Percentiles rank a stretch among this genome's conserved stretches.
Evolutionary conservation across 2,888 invertebrate genomes (phyloP).

Genomic region (Synanthedon vespiformis): DNA sequence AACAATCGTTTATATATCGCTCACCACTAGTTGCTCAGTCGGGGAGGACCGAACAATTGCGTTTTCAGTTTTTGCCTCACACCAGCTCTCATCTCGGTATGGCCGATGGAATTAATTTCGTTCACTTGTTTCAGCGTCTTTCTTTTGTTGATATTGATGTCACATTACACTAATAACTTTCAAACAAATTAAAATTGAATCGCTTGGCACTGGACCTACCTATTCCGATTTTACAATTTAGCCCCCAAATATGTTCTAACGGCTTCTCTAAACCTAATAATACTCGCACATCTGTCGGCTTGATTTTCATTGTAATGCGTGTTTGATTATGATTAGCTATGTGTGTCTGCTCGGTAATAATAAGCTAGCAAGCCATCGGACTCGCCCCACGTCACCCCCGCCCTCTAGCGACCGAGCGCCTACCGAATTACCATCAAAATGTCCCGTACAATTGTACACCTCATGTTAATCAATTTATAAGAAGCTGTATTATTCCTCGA

Average conservation of each 20-base stretch:
- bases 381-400: conserved; percentile 14
- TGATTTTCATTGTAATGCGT: background rate
- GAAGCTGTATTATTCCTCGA: no score
- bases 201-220: no score
- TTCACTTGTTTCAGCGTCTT: conserved; percentile 43
- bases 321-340: conserved; percentile 24
- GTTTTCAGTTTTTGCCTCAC: conserved; percentile 47
- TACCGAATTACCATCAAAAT: background rate
- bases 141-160: conserved; percentile 30
- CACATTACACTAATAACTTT: conserved; percentile 9
- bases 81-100: conserved; percentile 42
- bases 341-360: conserved; percentile 43
- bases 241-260: no score
- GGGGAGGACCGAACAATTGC: conserved; percentile 41
- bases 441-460: no score
- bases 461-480: no score
- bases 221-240: no score
- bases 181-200: no score
- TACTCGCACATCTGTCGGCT: background rate
- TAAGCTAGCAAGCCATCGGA: conserved; percentile 36
- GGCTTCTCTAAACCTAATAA: no score
- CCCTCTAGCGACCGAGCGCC: conserved; percentile 2
- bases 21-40: conserved; percentile 18
- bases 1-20: background rate
- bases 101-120: conserved; percentile 52